Base-by-base conservation (phyloP, 2,888 invertebrate species). In the Coelopa pilipes region DNA sequence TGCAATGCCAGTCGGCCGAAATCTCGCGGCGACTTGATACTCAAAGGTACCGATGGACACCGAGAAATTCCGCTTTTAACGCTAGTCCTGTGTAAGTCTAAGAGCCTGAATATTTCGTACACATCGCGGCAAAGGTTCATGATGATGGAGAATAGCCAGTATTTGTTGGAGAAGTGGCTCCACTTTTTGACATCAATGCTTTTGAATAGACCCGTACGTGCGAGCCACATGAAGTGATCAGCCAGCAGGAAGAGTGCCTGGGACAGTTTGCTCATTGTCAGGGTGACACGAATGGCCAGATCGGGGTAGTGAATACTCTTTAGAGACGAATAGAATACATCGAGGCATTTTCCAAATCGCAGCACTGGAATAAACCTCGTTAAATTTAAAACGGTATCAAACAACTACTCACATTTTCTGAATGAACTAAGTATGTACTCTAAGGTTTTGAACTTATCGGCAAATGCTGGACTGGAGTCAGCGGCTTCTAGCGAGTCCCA, bases 161-260 rank as follows among this genome's bases (percentile, higher is more conserved):
- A 96, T 84, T 92, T 93, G 81, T 94, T 93, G 2, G 93, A 91
- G 11, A 91, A 89, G 63, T 89, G 89, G 70, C 90, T 91, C 96
- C 96, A 96, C 83, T 92, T 93, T 63, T 92, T 92, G 0, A 92
- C 90, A 83, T 96, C 91, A 1, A 94, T 90, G 78, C 89, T 89
- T 78, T 89, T 87, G 5, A 92, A 84, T 74, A 91, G 73, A 24
- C 95, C 95, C 57, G 92, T 92, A 80, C 93, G 90, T 4, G 94
- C 92, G 2, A 96, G 88, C 95, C 96, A 97, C 49, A 96, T 90
- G 49, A 96, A 89, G 83, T 97, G 96, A 85, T 97, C 97, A 15
- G 94, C 92, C 65, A 96, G 88, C 2, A 97, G 89, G 82, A 92
- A 97, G 45, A 96, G 84, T 0, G 95, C 91, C 84, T 93, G 92